Conservation (phyloP, 2,888 invertebrate species). For the Branchinecta sandiegonensis region DNA sequence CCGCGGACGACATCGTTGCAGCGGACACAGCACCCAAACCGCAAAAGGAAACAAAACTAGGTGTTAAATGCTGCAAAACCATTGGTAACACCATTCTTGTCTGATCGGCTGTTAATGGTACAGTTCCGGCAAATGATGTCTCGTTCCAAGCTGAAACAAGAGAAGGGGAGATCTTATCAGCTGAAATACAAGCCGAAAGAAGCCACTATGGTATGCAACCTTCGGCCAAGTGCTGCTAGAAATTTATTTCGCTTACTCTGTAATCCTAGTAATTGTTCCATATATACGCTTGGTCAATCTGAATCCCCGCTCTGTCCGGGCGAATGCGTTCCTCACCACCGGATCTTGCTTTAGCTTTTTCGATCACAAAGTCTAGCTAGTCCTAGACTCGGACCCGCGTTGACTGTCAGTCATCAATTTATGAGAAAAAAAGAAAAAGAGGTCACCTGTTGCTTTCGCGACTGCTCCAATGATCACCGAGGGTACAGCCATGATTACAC, state of each 20-base stretch:
- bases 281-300: too few relatives aligned
- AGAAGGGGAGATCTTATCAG: not conserved
- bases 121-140: slow-evolving; percentile 33
- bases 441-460: slow-evolving; percentile 42
- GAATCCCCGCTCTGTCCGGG: too few relatives aligned
- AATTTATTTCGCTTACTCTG: too few relatives aligned
- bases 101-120: slow-evolving; percentile 33
- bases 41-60: slow-evolving; percentile 46
- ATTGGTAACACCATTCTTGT: slow-evolving; percentile 47
- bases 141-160: slow-evolving; percentile 39
- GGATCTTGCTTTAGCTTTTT: too few relatives aligned
- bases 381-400: too few relatives aligned
- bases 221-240: too few relatives aligned
- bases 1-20: slow-evolving; percentile 61
- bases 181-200: too few relatives aligned
- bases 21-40: slow-evolving; percentile 57
- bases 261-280: too few relatives aligned
- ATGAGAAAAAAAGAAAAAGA: not conserved
- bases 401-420: too few relatives aligned
- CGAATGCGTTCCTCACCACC: too few relatives aligned
- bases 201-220: too few relatives aligned
- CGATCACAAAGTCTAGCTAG: too few relatives aligned
- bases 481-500: slow-evolving; percentile 48
- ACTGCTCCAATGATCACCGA: slow-evolving; percentile 50
- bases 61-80: slow-evolving; percentile 44